Evolutionary conservation across 2,113 vertebrate genomes (phyloP).

Genomic region (Nesogale talazaci): DNA sequence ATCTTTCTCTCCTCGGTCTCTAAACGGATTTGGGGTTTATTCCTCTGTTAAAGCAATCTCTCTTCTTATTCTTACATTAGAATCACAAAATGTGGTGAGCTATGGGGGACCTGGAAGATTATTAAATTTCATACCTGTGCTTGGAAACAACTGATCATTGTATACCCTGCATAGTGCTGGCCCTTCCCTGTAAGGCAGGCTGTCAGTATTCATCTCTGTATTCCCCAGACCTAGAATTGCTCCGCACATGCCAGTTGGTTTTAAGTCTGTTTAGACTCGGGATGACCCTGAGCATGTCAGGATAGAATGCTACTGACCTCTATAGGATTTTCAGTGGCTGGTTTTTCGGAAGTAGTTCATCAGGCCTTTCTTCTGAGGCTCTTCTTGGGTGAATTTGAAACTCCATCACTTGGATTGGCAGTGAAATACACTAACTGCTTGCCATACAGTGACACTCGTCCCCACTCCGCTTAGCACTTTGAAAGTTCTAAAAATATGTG

Average conservation of each 20-base stretch:
- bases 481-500: not conserved
- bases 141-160: slow-evolving; percentile 20
- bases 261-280: not conserved
- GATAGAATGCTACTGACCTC: not conserved
- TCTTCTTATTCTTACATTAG: slow-evolving; percentile 4
- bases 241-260: not conserved
- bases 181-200: not conserved
- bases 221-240: not conserved
- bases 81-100: slow-evolving; percentile 34
- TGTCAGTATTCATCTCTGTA: not conserved
- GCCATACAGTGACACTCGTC: not conserved
- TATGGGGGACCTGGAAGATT: slow-evolving; percentile 54
- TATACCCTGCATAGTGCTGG: not conserved
- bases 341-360: not conserved
- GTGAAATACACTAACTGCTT: not conserved
- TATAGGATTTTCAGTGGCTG: not conserved
- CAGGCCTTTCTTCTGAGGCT: not conserved
- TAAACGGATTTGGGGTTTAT: slow-evolving; percentile 9
- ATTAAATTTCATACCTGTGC: slow-evolving; percentile 32
- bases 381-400: not conserved
- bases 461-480: not conserved
- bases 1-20: slow-evolving; percentile 42
- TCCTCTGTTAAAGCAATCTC: not conserved
- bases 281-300: not conserved
- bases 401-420: not conserved